Evolutionary conservation across 2,113 vertebrate genomes (phyloP), one percentile per base, ranked within the genome.

Genomic region (Hipposideros armiger): DNA sequence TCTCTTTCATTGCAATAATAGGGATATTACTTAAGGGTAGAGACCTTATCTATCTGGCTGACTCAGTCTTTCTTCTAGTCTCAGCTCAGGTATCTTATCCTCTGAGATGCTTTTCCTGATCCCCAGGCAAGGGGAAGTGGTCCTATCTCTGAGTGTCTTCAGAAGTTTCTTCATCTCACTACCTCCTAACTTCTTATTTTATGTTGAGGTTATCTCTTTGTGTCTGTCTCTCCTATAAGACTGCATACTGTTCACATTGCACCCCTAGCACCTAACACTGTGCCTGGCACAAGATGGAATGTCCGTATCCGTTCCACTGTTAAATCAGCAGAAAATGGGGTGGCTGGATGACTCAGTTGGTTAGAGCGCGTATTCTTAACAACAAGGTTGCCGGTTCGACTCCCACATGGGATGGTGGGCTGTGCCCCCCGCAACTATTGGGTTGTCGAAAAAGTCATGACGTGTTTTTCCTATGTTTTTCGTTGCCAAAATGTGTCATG

Each of bases 1-100:
- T 72, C 45, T 94, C 90, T 81, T 64, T 76, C 28, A 32, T 13
- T 56, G 60, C 81, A 95, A 67, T 54, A 54, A 92, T 40, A 95
- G 28, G n/a, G 4, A 98, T 87, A 77, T 52, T 64, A 64, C 45
- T 76, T 70, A 76, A 74, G 11, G 67, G 52, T 24, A 3, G 17
- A 69, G 28, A 87, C 17, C 24, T 67, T 70, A 58, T 64, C 62
- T 70, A 69, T 56, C 52, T 64, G 40, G 10, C 30, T 87, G 64
- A 76, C 32, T 80, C 56, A 83, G 3, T 40, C 45, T 77, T 62
- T 45, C 60, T 56, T 73, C n/a, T 45, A 32, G 0, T 69, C 77
- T 95, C 70, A 76, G 47, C 22, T 72, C 16, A 50, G 58, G 45
- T 7, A n/a, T 58, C 54, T 93, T 10, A 50, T 7, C 47, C 64